Conservation (phyloP, 2,888 invertebrate species). For the Tryphoninae sp. region DNA sequence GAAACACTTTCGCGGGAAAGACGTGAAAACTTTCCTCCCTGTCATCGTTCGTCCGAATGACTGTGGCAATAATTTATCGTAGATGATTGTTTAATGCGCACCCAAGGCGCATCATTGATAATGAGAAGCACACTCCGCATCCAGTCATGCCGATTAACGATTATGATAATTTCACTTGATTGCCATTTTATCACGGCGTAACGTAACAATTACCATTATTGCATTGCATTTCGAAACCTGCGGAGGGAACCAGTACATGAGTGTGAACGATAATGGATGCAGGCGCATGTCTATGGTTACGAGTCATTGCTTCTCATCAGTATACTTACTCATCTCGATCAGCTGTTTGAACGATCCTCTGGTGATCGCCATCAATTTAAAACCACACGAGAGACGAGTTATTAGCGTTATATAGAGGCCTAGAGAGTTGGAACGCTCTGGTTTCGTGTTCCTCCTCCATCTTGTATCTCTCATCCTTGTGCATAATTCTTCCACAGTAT, state of each 20-base stretch:
- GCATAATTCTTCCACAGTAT: background rate
- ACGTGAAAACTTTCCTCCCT: conserved; percentile 16
- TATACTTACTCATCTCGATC: background rate
- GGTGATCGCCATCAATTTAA: background rate
- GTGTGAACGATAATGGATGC: too few relatives aligned
- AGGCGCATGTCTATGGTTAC: too few relatives aligned
- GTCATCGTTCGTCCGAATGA: background rate
- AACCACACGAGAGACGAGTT: background rate
- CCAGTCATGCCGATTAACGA: conserved; percentile 1
- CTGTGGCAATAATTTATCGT: background rate
- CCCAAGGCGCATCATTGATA: background rate
- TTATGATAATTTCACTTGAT: conserved; percentile 14
- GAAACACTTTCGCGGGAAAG: conserved; percentile 37
- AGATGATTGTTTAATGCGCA: background rate
- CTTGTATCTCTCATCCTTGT: background rate
- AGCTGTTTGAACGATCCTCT: background rate
- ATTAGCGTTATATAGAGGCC: background rate
- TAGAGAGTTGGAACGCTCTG: background rate
- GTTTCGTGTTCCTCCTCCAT: conserved; percentile 19
- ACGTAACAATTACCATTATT: conserved; percentile 19
- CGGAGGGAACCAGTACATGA: too few relatives aligned
- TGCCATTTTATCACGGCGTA: conserved; percentile 8
- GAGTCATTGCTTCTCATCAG: too few relatives aligned
- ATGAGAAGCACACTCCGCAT: background rate
- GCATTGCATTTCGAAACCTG: background rate